Evolutionary conservation across 2,797 vertebrate species (phyloP), one percentile per base, ranked within the genome.

Genomic region (Xyrichtys novacula): DNA sequence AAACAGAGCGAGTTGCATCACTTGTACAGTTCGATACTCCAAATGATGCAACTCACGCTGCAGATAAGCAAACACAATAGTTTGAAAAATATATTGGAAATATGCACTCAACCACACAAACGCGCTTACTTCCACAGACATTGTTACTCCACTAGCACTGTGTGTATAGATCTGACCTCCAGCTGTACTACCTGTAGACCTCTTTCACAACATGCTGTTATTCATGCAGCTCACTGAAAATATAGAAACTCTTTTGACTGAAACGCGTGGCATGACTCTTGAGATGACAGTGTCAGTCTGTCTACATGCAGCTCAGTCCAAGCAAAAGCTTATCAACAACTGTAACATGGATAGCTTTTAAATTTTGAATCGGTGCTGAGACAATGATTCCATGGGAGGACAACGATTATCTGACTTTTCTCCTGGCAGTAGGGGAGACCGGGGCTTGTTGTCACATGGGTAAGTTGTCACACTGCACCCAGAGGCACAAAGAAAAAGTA

Each of bases 11-110:
- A 59, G 65, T 88, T 89, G 73, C 88, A 83, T 90, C 84, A 88
- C 43, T 63, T 49, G 14, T 25, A 46, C 42, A 36, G 72, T 62
- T 68, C 71, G 75, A 40, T 50, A 50, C 40, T 73, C 9, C n/a
- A 63, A 68, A 64, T 91, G 83, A 90, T 85, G 84, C 80, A 89
- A 89, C 40, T 43, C n/a, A 36, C 46, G 69, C 67, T 62, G 58
- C 50, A 86, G 76, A 86, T 84, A 87, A 80, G 83, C 73, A 84
- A 83, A 87, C 80, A 87, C 65, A 85, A 68, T 65, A 52, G 67
- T 74, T 54, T 79, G 49, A 79, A 62, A 73, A 74, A 62, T 74
- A 22, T 56, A 44, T 84, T 60, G 47, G 61, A 76, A 79, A 69
- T 77, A 39, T 71, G 60, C 57, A 23, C 56, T 69, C n/a, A 22